These are phyloP conservation scores for Antedon bifida DNA, from an alignment of 35 echinoderm and acorn worm genomes.

Conservation along the genomic window DNA sequence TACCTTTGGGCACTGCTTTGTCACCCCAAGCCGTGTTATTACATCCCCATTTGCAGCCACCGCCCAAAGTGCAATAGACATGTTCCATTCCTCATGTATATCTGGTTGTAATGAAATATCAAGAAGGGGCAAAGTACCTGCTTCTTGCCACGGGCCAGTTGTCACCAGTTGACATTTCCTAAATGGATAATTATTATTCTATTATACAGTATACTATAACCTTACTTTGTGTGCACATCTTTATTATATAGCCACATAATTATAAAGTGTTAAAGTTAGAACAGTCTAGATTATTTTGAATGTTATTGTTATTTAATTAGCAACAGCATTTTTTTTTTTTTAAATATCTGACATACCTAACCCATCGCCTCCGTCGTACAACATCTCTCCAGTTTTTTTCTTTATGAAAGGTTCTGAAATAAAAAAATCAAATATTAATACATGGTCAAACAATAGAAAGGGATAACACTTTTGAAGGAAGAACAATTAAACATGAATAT, in stretches of 20 bases:
- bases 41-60: slow-evolving; percentile 87
- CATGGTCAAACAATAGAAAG: no score
- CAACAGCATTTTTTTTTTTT: no score
- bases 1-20: slow-evolving; percentile 63
- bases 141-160: slow-evolving; percentile 71
- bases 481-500: no score
- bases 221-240: no score
- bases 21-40: slow-evolving; percentile 70
- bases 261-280: background rate
- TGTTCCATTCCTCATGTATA: slow-evolving; percentile 35
- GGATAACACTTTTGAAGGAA: no score
- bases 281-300: background rate
- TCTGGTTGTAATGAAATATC: slow-evolving; percentile 81
- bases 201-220: no score
- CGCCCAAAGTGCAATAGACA: slow-evolving; percentile 90
- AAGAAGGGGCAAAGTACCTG: slow-evolving; percentile 32
- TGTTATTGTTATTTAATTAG: no score
- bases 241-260: no score
- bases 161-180: slow-evolving; percentile 83
- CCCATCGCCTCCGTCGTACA: slow-evolving; percentile 64
- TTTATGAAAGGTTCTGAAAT: slow-evolving; percentile 63
- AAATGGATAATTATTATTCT: background rate
- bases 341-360: slow-evolving; percentile 34
- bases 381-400: slow-evolving; percentile 91
- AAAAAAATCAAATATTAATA: no score